Percentiles rank a stretch among this genome's conserved stretches.
phyloP scores from a whole-genome alignment of 2,797 vertebrate species.

The Onychomys arenicola region DNA sequence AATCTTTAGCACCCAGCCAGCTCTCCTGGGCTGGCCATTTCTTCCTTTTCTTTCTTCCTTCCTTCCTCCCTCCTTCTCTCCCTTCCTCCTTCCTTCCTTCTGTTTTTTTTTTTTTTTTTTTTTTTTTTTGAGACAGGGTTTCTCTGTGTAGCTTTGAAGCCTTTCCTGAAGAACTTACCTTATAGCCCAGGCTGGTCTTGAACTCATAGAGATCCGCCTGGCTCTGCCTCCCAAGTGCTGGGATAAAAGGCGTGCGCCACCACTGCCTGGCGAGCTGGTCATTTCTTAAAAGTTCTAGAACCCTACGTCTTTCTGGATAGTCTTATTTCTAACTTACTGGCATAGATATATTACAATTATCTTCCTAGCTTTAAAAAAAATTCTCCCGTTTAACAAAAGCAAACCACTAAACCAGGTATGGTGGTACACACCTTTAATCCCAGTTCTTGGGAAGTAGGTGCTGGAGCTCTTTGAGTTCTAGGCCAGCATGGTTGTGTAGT shows the following conservation, averaged over 20 bases:
- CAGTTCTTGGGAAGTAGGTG: background rate
- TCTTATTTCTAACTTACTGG: conserved; percentile 18
- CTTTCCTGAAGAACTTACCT: no score
- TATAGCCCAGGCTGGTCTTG: no score
- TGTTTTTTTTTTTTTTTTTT: no score
- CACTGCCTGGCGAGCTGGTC: background rate
- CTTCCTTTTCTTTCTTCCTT: no score
- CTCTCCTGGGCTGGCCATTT: conserved; percentile 2
- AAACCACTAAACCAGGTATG: background rate
- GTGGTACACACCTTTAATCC: background rate
- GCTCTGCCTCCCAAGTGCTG: no score
- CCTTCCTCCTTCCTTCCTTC: no score
- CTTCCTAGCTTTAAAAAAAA: conserved; percentile 30
- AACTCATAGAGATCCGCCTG: no score
- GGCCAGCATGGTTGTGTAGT: background rate
- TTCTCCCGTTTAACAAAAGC: background rate
- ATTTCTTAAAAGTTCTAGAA: conserved; percentile 53
- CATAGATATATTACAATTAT: background rate
- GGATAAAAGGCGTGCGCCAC: no score
- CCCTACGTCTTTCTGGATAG: conserved; percentile 9
- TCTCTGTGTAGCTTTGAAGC: no score
- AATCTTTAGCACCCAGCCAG: background rate
- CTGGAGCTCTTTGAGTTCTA: background rate
- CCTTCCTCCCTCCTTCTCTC: no score
- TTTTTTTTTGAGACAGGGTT: no score